These are phyloP conservation scores for Nerophis ophidion DNA, from an alignment of 2,113 vertebrate species.

Conservation along the genomic window DNA sequence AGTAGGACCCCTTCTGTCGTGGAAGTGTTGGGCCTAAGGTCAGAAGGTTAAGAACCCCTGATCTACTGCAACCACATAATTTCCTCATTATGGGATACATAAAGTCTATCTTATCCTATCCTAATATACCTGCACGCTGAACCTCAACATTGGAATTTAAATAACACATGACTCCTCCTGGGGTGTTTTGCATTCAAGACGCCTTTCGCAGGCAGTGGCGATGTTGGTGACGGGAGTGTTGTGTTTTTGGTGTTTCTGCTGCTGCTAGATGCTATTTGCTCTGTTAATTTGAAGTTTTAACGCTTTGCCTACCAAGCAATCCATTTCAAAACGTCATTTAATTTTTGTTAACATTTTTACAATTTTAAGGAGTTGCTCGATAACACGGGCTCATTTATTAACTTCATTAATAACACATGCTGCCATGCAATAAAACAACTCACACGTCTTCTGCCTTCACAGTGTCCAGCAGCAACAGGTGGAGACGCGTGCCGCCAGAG, in stretches of 20 bases:
- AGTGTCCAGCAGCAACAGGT: conserved; percentile 82
- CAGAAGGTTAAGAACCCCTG: no score
- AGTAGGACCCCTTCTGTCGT: no score
- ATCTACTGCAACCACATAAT: no score
- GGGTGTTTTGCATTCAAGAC: conserved; percentile 14
- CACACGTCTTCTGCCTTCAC: conserved; percentile 4
- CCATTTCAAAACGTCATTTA: not conserved
- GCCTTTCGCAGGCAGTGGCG: not conserved
- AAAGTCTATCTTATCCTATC: no score
- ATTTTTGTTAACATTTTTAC: not conserved
- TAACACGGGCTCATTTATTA: conserved; percentile 12
- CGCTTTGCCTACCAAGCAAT: conserved; percentile 12
- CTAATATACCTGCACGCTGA: conserved; percentile 5
- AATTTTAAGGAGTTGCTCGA: no score
- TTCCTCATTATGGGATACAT: no score
- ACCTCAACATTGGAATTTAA: not conserved
- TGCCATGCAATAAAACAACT: not conserved
- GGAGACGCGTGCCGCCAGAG: conserved; percentile 95
- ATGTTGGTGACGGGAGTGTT: conserved; percentile 21
- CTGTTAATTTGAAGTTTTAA: not conserved
- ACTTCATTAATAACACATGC: conserved; percentile 15
- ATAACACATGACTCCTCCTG: conserved; percentile 21
- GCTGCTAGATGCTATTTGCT: conserved; percentile 3
- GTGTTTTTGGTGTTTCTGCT: conserved; percentile 22
- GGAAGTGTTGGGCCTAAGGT: no score